Evolutionary conservation across 2,888 invertebrate species (phyloP), one percentile per base, ranked within the genome.

Genomic region (Noctua pronuba): DNA sequence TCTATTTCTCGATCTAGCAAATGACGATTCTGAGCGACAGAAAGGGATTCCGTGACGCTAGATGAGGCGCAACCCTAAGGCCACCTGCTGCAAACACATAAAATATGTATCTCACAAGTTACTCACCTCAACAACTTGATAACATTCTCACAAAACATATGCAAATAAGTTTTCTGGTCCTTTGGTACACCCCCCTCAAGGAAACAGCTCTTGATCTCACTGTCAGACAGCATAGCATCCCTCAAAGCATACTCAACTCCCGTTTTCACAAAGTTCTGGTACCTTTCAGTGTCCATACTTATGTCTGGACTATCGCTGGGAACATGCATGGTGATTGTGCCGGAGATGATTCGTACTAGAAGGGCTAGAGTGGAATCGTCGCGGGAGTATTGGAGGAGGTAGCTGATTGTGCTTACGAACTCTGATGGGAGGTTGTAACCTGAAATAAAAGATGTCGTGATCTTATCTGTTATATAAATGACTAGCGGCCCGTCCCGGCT

Each of bases 341-440:
- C 97, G 0, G 97, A 97, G 72, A 98, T 95, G 31, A 98, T 97
- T 21, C 97, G 96, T 1, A 98, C 97, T 28, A 98, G 89, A 0
- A 98, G 94, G 0, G 97, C 97, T 49, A 98, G 92, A 13, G 97
- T 97, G 13, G 97, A 96, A 70, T 97, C 96, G 35, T 95, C 96
- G 70, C 97, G 95, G 0, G 97, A 97, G 88, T 97, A 97, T 90
- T 97, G 97, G 5, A 98, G 94, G 21, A 98, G 92, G 88, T 96
- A 97, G 75, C 97, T 97, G 11, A 97, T 96, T 0, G 97, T 97
- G 87, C 97, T 97, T 2, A 98, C 96, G 73, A 98, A 96, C 81
- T 97, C 97, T 1, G 97, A 97, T 0, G 97, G 97, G 85, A 97
- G 97, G 75, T 97, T 97, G 88, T 97, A 97, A 83, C 98, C 98